Conservation (phyloP, 2,113 vertebrate species). For the Silurus glanis region DNA sequence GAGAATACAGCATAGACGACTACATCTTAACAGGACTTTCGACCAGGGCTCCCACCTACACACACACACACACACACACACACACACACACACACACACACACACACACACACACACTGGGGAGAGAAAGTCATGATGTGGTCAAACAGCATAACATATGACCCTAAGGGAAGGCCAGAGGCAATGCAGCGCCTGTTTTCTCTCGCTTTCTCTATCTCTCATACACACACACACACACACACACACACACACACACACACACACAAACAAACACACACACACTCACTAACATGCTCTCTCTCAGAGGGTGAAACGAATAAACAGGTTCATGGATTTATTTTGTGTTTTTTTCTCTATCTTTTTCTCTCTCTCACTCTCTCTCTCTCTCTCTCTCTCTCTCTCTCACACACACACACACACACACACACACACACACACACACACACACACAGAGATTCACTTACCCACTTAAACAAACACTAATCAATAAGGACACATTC, state of each 20-base stretch:
- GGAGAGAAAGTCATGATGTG: constrained; percentile 57
- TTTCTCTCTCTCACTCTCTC: not conserved
- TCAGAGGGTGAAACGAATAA: constrained; percentile 11
- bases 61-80: constrained; percentile 30
- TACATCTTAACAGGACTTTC: constrained; percentile 41
- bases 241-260: constrained; percentile 3
- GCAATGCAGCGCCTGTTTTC: constrained; percentile 49
- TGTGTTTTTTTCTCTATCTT: not conserved
- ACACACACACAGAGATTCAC: constrained; percentile 15
- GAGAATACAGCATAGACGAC: constrained; percentile 48
- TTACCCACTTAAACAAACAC: constrained; percentile 13
- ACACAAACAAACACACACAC: constrained; percentile 24
- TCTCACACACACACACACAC: not conserved
- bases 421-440: not conserved
- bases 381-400: not conserved
- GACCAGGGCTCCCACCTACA: constrained; percentile 26
- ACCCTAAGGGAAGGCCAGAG: constrained; percentile 58
- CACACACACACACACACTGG: constrained; percentile 39
- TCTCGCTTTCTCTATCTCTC: constrained; percentile 43
- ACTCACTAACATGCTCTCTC: not conserved
- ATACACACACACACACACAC: constrained; percentile 23
- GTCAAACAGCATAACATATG: constrained; percentile 65
- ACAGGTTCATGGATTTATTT: constrained; percentile 18
- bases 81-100: constrained; percentile 33
- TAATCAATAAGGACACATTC: not conserved